These are phyloP conservation scores for Oreonectes daqikongensis DNA, from an alignment of 2,797 vertebrate species.

Conservation along the genomic window DNA sequence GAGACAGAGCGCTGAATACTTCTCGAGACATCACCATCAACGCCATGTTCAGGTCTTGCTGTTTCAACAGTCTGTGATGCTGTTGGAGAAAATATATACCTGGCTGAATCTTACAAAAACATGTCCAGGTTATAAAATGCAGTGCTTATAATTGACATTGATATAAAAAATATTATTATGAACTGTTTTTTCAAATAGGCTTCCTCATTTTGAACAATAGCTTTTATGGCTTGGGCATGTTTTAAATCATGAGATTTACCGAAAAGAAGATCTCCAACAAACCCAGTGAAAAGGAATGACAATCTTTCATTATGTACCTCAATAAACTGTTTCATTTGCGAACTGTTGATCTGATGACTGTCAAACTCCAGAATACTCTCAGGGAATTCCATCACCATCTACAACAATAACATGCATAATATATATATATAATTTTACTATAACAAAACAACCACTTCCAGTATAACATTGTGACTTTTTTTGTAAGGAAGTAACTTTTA, in stretches of 20 bases:
- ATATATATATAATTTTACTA: background rate
- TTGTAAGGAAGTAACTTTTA: no score
- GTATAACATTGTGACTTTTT: no score
- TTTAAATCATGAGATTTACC: no score
- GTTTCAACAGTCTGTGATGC: constrained; percentile 90
- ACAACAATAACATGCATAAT: constrained; percentile 9
- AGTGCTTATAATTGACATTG: no score
- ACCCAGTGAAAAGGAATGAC: no score
- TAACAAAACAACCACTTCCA: background rate
- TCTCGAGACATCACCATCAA: constrained; percentile 94
- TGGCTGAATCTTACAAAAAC: no score
- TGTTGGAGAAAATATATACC: constrained; percentile 59
- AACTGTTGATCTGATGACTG: constrained; percentile 81
- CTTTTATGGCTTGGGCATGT: no score
- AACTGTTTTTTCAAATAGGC: no score
- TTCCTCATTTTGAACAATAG: no score
- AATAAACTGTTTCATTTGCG: constrained; percentile 90
- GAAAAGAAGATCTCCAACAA: no score
- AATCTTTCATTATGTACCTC: constrained; percentile 78
- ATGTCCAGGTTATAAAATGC: no score
- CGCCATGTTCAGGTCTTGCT: constrained; percentile 88
- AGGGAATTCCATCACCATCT: constrained; percentile 99
- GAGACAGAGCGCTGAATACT: constrained; percentile 87
- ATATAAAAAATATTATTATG: no score
- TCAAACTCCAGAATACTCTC: constrained; percentile 87